phyloP scores from a whole-genome alignment of 2,888 invertebrate species.

The Tupiocoris notatus region DNA sequence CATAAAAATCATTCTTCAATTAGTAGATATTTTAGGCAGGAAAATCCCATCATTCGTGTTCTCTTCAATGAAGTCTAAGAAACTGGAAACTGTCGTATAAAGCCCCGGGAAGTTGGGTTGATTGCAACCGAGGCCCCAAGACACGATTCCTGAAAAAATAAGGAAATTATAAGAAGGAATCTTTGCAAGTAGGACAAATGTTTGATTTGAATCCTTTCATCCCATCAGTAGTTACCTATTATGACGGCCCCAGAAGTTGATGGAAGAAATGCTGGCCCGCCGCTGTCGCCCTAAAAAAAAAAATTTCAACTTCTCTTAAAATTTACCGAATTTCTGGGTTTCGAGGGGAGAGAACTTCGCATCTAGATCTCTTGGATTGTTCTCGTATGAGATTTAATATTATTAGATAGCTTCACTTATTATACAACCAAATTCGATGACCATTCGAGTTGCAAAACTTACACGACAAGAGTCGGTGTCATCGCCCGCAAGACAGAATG shows the following conservation, averaged over 20 bases:
- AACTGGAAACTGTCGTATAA: conserved; percentile 9
- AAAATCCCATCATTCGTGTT: neutral
- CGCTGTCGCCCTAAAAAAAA: conserved; percentile 24
- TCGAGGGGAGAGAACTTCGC: neutral
- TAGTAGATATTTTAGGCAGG: too few relatives aligned
- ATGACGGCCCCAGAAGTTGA: too few relatives aligned
- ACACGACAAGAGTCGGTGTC: conserved; percentile 28
- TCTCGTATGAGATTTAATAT: too few relatives aligned
- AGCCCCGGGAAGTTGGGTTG: conserved; percentile 7
- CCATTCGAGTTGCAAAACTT: neutral
- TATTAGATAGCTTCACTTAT: too few relatives aligned
- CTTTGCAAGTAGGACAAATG: too few relatives aligned
- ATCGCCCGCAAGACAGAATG: conserved; percentile 8
- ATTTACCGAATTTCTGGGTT: neutral
- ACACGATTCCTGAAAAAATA: conserved; percentile 17
- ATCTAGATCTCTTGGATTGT: too few relatives aligned
- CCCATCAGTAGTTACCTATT: too few relatives aligned
- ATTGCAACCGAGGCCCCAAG: conserved; percentile 23
- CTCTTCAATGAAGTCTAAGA: neutral
- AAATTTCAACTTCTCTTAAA: too few relatives aligned
- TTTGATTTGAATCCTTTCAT: too few relatives aligned
- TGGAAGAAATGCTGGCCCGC: too few relatives aligned
- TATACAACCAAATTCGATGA: too few relatives aligned
- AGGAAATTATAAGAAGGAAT: neutral
- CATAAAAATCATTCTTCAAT: too few relatives aligned